Percentiles rank a stretch among this genome's conserved stretches.
Conservation (phyloP, 2,888 invertebrate species). For the Vanessa cardui region DNA sequence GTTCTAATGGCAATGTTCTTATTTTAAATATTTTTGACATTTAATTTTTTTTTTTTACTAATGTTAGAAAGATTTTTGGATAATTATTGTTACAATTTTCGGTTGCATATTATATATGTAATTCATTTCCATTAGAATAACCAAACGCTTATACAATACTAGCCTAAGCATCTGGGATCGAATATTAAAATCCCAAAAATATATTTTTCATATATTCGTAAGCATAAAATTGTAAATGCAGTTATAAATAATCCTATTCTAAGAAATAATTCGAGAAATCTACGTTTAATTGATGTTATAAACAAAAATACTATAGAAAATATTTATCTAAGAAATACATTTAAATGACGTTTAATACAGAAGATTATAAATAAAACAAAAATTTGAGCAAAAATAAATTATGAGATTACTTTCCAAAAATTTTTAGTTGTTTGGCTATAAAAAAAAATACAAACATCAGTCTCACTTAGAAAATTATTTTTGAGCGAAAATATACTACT, state of each 20-base stretch:
- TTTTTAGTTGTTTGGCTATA: not conserved
- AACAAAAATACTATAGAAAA: too few species aligned
- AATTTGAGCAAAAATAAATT: not conserved
- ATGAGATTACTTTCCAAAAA: not conserved
- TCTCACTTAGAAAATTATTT: not conserved
- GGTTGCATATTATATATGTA: not conserved
- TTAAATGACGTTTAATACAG: not conserved
- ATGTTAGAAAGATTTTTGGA: too few species aligned
- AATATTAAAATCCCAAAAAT: constrained; percentile 32
- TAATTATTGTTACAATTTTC: not conserved
- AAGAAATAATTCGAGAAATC: constrained; percentile 12
- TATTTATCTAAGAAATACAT: not conserved
- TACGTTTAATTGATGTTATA: constrained; percentile 3
- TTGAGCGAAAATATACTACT: constrained; percentile 7
- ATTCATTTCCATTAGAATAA: constrained; percentile 25
- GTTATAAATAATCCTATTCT: constrained; percentile 32
- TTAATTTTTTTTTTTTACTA: not conserved
- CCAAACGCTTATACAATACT: constrained; percentile 11
- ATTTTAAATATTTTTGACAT: not conserved
- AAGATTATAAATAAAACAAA: not conserved
- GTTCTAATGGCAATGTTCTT: constrained; percentile 26
- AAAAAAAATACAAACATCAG: constrained; percentile 2
- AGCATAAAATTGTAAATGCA: constrained; percentile 36
- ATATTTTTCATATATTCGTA: constrained; percentile 26
- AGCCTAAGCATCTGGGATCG: constrained; percentile 24